These are phyloP conservation scores for Emydocephalus ijimae DNA, from an alignment of 2,113 vertebrate species.

Conservation along the genomic window DNA sequence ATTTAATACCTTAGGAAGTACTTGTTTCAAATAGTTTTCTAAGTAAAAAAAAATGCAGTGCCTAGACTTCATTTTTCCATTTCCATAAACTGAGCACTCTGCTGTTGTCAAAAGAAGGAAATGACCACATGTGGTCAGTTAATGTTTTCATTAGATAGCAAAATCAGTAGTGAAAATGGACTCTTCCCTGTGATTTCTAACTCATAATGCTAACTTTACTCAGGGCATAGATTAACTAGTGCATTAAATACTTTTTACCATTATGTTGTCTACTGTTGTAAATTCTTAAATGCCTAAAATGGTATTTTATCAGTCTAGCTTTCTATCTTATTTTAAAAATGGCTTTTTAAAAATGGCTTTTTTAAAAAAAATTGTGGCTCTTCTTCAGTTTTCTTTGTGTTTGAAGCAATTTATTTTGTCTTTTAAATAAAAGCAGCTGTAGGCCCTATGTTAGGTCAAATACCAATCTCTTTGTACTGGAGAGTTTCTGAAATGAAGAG, in stretches of 20 bases:
- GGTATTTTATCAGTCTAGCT: constrained; percentile 38
- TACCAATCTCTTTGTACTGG: constrained; percentile 1
- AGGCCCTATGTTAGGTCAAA: constrained; percentile 5
- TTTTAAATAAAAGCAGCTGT: constrained; percentile 19
- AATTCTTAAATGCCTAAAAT: constrained; percentile 29
- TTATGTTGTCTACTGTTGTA: constrained; percentile 54
- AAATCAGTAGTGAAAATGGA: constrained; percentile 41
- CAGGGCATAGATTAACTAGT: constrained; percentile 68
- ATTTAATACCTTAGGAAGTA: constrained; percentile 7
- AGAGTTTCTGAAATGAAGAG: neutral
- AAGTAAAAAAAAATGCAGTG: constrained; percentile 24
- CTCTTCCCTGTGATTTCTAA: constrained; percentile 48
- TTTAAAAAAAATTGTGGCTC: constrained; percentile 28
- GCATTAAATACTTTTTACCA: constrained; percentile 62
- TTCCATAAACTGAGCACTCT: constrained; percentile 34
- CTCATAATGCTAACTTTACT: constrained; percentile 63
- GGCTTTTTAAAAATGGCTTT: neutral
- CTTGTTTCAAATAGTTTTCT: neutral
- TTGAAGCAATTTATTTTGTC: neutral
- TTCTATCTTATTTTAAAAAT: neutral
- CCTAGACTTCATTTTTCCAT: constrained; percentile 15
- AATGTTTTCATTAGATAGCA: constrained; percentile 41
- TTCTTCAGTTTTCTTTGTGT: neutral
- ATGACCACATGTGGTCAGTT: constrained; percentile 41
- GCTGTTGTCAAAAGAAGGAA: constrained; percentile 40